Base-by-base conservation (phyloP, 2,113 vertebrate genomes). In the Callopanchax toddi region DNA sequence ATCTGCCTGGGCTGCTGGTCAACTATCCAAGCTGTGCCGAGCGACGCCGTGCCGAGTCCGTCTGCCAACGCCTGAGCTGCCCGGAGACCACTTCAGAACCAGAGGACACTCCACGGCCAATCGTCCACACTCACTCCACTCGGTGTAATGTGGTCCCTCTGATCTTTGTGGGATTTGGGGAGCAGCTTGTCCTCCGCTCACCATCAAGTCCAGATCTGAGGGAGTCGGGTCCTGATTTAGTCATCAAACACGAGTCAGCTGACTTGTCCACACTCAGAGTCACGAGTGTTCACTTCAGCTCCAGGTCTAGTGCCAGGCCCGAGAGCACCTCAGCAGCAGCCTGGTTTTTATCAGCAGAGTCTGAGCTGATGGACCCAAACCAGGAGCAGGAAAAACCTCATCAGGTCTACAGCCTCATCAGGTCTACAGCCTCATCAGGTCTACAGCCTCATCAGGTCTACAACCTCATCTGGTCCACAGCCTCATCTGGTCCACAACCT, bases 1-100 rank as follows among this genome's bases (percentile, higher is more conserved):
- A 79, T 85, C 85, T 90, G 89, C 89, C 88, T 86, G 89, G 79
- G 79, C 86, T 83, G 86, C 67, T 61, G 87, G 86, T 87, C 86
- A 79, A 85, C 78, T 70, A 23, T 78, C 74, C 84, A 86, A 82
- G 81, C 84, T 86, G 84, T 76, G 84, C 81, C 32, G 79, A 84
- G 84, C 79, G 65, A 72, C 73, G 60, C 46, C 45, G 36, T 67
- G 60, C 72, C 36, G 50, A 44, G 74, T 70, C 60, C 53, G 53
- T 21, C 60, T 84, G 82, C 87, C 82, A 88, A 87, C 81, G 61
- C 43, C 67, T 83, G 71, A 72, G 84, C 82, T 86, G 86, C 78
- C 83, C 83, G 72, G 81, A 78, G 84, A 89, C 79, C 82, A 84
- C 85, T 90, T 74, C 67, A 83, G 44, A 84, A 86, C 69, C 84